Conservation (phyloP, 2,113 vertebrate genomes). For the Ceyx melanurus region DNA sequence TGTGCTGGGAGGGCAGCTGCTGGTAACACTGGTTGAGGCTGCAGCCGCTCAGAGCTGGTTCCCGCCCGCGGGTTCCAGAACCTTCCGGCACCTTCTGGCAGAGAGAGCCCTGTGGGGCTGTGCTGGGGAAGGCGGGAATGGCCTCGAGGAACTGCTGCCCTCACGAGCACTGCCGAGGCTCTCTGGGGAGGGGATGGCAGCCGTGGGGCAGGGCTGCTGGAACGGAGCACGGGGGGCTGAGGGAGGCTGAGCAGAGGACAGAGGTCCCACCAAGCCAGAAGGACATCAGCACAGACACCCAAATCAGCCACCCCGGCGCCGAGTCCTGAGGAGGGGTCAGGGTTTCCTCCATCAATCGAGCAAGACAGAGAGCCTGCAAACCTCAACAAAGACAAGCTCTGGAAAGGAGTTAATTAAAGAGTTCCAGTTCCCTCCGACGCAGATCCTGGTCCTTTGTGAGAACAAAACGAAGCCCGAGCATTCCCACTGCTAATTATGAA, state of each 20-base stretch:
- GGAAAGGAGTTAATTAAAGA: conserved; percentile 43
- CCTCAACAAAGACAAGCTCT: neutral
- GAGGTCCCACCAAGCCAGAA: neutral
- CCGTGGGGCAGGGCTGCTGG: accelerated
- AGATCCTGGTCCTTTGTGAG: conserved; percentile 25
- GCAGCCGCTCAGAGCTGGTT: neutral
- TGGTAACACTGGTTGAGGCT: neutral
- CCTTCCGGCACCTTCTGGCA: neutral
- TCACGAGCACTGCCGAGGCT: too few species aligned
- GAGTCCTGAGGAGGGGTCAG: accelerated
- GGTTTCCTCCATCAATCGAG: neutral
- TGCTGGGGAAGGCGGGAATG: accelerated
- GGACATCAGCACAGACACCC: accelerated
- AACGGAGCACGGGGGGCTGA: accelerated
- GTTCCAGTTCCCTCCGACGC: neutral
- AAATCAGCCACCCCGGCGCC: neutral
- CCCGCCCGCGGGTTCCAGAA: accelerated
- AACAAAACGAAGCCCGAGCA: neutral
- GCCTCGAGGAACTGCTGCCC: accelerated
- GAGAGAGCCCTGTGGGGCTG: neutral
- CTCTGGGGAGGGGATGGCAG: neutral
- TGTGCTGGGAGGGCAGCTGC: accelerated
- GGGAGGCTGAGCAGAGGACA: neutral
- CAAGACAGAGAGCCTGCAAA: neutral
- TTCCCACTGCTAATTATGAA: conserved; percentile 39